Base-by-base conservation (phyloP, 2,888 invertebrate species). In the Tanypteryx hageni region DNA sequence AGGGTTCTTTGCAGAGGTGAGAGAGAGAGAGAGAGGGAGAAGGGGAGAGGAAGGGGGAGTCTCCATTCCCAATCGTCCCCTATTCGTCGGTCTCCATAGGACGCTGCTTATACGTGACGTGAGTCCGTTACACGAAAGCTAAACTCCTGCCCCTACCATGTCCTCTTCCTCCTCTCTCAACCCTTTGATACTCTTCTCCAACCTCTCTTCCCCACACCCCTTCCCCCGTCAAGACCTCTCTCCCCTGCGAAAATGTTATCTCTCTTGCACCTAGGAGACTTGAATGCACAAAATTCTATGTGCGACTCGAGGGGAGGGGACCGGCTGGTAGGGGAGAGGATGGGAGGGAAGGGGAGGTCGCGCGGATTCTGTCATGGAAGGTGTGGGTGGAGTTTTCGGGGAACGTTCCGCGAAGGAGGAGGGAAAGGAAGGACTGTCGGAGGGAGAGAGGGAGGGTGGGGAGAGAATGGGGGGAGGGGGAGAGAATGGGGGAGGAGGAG, bases 41-140 rank as follows among this genome's bases (percentile, higher is more conserved):
- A 76, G 76, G 76, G 27, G 76, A 76, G 76, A 76, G 68, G 9
- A 5, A 44, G 44, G 18, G 68, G 18, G 22, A 76, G 22, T 22
- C 76, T 76, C 22, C 27, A 76, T 76, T 76, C 76, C 76, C 76
- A 13, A 11, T 76, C 22, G 76, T 76, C 76, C 76, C 76, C 76
- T 76, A 76, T 76, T 76, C 76, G 76, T 27, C 76, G 76, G 76
- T 68, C 68, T 68, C 68, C 68, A 68, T 76, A 76, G 76, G 76
- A 76, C 76, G 76, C 18, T 76, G 76, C 76, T 27, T 27, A 44
- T 76, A 76, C 76, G 76, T 76, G 76, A 76, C 76, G 76, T 76
- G 76, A 27, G 22, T 76, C 76, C 76, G 76, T 76, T 76, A 76
- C 76, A 27, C 9, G 11, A 76, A 76, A 76, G 68, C 68, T 68